Evolutionary conservation across 2,797 vertebrate species (phyloP).

Genomic region (Arnoldichthys spilopterus): DNA sequence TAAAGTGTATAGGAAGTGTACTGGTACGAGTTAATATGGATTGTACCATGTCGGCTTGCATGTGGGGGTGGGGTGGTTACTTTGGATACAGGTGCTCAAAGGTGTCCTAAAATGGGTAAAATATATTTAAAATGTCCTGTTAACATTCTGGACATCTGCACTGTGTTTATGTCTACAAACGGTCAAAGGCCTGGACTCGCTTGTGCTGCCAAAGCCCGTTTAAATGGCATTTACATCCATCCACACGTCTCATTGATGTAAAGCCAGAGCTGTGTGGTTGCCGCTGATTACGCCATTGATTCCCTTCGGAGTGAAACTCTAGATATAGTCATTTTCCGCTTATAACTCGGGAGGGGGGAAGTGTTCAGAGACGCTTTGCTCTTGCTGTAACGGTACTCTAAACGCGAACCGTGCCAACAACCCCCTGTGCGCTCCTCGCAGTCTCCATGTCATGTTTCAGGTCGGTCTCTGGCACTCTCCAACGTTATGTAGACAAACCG

Average conservation of each 20-base stretch:
- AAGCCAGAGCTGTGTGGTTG: neutral
- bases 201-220: neutral
- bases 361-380: neutral
- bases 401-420: neutral
- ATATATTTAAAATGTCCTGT: neutral
- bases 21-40: neutral
- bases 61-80: neutral
- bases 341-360: no score
- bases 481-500: constrained; percentile 34
- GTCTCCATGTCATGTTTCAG: constrained; percentile 64
- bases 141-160: neutral
- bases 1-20: neutral
- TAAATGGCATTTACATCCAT: neutral
- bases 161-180: neutral
- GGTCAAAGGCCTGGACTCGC: no score
- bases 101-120: neutral
- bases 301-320: neutral
- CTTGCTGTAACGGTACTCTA: neutral
- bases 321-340: neutral
- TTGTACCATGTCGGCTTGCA: neutral
- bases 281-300: neutral
- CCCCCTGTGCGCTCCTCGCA: neutral
- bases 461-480: constrained; percentile 38
- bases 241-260: neutral
- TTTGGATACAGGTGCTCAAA: neutral